Evolutionary conservation across 1,140 invertebrate species (phyloP), one percentile per base, ranked within the genome.

Genomic region (Brachionus angularis): DNA sequence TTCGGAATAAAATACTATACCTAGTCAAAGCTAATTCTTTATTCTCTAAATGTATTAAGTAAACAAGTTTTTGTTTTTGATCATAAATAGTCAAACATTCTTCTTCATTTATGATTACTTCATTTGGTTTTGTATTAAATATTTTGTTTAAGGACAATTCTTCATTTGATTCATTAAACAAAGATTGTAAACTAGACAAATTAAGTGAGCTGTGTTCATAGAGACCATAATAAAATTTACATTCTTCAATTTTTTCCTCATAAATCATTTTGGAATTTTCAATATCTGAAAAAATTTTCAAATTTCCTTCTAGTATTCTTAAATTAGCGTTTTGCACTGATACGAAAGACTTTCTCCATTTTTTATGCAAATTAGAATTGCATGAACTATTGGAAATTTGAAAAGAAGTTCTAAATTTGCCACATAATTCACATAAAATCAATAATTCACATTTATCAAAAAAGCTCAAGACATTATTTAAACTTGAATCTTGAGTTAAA

Each of bases 71-170:
- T 31, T 47, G 25, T 16, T 50, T 46, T 50, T 47, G 34, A 16
- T 67, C 62, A 67, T 33, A 67, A 16, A 67, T 5, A 23, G 62
- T 67, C 42, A 67, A 23, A 33, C 62, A 67, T 47, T 67, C 47
- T 46, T 67, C 62, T 67, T 67, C 33, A n/a, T 27, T 31, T 21
- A 67, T 67, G 14, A 31, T 12, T 31, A 67, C 31, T 21, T 46
- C 16, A n/a, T 61, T 61, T 25, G 23, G 14, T 23, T 25, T 61
- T 10, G 33, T 33, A 31, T 16, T 42, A 47, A 64, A 42, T 0
- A 44, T 1, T 10, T 4, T 64, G 12, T 27, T 21, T 33, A 18
- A 18, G 21, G 61, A 25, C 39, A 44, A 12, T 2, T 64, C 61
- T 8, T 64, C 61, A 47, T 29, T 47, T 3, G 36, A 64, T 8